Evolutionary conservation across 2,797 vertebrate genomes (phyloP), one percentile per base, ranked within the genome.

Genomic region (Sus cebifrons): DNA sequence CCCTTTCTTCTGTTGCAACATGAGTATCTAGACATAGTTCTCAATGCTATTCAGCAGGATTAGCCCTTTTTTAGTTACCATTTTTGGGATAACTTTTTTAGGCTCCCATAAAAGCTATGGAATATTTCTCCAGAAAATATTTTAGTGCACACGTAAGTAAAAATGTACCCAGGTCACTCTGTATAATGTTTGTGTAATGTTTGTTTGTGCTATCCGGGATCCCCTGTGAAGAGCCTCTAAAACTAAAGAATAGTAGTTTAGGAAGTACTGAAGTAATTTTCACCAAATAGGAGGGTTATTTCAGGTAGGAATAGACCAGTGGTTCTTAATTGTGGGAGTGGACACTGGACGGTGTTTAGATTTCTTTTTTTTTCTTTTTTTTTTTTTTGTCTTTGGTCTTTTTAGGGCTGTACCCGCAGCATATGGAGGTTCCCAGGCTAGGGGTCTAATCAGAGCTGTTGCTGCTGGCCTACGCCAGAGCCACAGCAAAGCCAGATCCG

Each of bases 271-370:
- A 60, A 81, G 18, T 81, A 68, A 79, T 95, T 93, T 96, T 94
- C 25, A 97, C 60, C 27, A 94, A 88, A 86, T 97, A 94, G 87
- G 20, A 97, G 86, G 85, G 27, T 81, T 81, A 88, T 82, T 68
- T 97, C 96, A 86, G 49, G 15, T 86, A 88, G 94, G 96, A 67
- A 71, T 95, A 97, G 62, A 94, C 64, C 65, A 75, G 68, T 74
- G 73, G 68, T 65, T 98, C 17, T 96, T 83, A 92, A 25, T 13
- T 84, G 65, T 65, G 73, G 29, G 16, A 92, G n/a, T 77, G 74
- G 49, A 92, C n/a, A 71, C 58, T 71, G 84, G 75, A 52, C 20
- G 25, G 29, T 62, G 49, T 95, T 90, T 65, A 78, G 36, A 36
- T 36, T 36, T 36, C 36, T 36, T 36, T 36, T 36, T 36, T 36